Evolutionary conservation across 1,140 invertebrate genomes (phyloP), one percentile per base, ranked within the genome.

Genomic region (Drosophila varians): DNA sequence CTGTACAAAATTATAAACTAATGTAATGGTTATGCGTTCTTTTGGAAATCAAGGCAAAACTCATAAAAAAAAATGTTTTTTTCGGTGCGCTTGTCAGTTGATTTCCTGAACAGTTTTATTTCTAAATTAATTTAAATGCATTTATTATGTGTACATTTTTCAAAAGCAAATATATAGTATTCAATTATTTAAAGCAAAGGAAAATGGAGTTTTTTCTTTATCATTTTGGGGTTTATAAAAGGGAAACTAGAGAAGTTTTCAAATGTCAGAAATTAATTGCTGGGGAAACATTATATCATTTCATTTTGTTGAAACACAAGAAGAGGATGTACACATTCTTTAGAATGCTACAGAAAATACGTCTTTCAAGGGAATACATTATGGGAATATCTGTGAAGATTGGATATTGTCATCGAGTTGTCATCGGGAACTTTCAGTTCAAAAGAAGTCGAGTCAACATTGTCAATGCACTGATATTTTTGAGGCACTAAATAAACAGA

Each of bases 21-120:
- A 66, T 52, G 54, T 79, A 76, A 84, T 79, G 61, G 70, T 53
- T 66, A 53, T 58, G 25, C 34, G 36, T 73, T 66, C 72, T 68
- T 76, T 71, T 74, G 64, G 73, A 84, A 74, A 83, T 78, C 77
- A 72, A 61, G 58, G 56, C 77, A 80, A 74, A 72, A 45, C 43
- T 52, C 25, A 66, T 42, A 42, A 7, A 58, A 51, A 47, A 36
- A 43, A 48, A 71, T 43, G 28, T 52, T 65, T 65, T 52, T 66
- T 66, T 65, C 60, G 58, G 58, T 66, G 60, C 68, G 74, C 79
- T 84, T 68, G 54, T 65, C 75, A 57, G 43, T 84, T 79, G 48
- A 87, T 80, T 79, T 80, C 58, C 75, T 80, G 77, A 87, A 77
- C 87, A 82, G 73, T 74, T 82, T 86, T 80, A 86, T 80, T 87